Evolutionary conservation across 2,113 vertebrate species (phyloP).

Genomic region (Pionites leucogaster): DNA sequence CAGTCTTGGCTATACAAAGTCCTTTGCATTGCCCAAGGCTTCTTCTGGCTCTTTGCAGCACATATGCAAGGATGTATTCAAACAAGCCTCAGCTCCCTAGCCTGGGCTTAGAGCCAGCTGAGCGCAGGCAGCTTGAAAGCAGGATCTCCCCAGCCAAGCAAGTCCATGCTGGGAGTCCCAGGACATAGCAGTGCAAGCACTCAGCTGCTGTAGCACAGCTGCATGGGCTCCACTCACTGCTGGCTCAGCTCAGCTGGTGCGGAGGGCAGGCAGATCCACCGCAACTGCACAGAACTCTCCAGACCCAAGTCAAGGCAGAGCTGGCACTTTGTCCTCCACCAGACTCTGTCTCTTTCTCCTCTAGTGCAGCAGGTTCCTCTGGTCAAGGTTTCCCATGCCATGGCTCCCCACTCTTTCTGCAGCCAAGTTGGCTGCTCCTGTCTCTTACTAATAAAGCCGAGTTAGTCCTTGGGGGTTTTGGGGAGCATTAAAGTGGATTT

Average conservation of each 20-base stretch:
- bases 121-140: neutral
- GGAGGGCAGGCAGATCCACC: neutral
- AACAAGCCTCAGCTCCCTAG: neutral
- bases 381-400: neutral
- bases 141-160: neutral
- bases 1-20: neutral
- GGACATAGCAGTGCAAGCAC: accelerated
- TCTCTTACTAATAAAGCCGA: neutral
- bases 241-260: accelerated
- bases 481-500: neutral
- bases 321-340: neutral
- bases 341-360: neutral
- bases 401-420: neutral
- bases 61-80: neutral
- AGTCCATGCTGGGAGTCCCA: neutral
- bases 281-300: accelerated
- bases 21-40: neutral
- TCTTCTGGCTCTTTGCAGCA: neutral
- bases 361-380: neutral
- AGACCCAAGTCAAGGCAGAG: neutral
- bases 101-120: neutral
- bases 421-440: neutral
- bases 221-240: neutral
- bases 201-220: neutral
- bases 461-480: neutral